Evolutionary conservation across 2,888 invertebrate species (phyloP).

Genomic region (Nomada lathburiana): DNA sequence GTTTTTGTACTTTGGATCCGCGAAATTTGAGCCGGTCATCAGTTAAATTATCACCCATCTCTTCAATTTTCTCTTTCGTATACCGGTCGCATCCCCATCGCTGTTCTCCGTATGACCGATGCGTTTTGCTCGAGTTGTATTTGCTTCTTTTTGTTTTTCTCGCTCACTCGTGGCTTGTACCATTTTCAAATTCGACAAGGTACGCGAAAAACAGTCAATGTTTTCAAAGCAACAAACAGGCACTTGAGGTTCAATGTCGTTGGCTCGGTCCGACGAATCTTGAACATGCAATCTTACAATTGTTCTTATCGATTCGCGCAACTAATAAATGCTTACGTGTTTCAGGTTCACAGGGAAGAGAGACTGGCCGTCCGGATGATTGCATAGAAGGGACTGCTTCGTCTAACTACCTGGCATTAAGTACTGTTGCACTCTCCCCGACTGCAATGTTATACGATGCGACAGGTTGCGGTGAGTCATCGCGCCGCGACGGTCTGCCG

Average conservation of each 20-base stretch:
- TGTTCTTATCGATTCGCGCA: too few species aligned
- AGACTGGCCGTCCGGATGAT: neutral
- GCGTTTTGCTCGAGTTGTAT: neutral
- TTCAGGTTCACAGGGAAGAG: neutral
- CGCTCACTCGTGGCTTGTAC: too few species aligned
- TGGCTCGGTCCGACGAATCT: too few species aligned
- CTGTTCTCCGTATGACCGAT: neutral
- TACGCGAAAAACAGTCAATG: too few species aligned
- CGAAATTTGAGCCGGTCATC: constrained; percentile 39
- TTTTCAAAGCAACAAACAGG: too few species aligned
- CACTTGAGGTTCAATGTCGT: neutral
- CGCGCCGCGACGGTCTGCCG: constrained; percentile 29
- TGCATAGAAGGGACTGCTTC: neutral
- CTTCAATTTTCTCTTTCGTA: constrained; percentile 10
- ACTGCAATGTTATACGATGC: constrained; percentile 28
- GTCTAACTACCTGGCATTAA: neutral
- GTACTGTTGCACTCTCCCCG: neutral
- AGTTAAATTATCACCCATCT: constrained; percentile 22
- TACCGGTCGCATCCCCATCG: neutral
- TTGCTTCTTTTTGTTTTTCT: neutral
- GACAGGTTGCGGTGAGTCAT: constrained; percentile 60
- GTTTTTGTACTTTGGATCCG: constrained; percentile 3
- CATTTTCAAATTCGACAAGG: too few species aligned
- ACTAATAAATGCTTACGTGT: too few species aligned
- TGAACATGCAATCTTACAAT: too few species aligned